Percentiles rank a stretch among this genome's conserved stretches.
Evolutionary conservation across 2,888 invertebrate species (phyloP).

Genomic region (Campopleginae sp.): DNA sequence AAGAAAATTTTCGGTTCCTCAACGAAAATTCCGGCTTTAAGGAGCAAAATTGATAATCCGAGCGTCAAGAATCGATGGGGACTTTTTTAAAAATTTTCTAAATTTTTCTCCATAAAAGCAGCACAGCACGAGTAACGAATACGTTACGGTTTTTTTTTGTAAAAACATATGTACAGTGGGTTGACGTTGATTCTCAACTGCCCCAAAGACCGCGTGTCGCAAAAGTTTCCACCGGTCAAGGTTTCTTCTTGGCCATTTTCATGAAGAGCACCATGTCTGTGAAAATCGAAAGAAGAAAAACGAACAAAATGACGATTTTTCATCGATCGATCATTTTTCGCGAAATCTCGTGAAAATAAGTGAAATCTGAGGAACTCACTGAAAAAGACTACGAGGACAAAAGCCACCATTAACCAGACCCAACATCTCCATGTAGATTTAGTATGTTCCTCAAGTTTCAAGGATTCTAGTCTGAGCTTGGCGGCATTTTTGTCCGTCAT

Average conservation of each 20-base stretch:
- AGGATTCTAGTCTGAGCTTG: slow-evolving; percentile 92
- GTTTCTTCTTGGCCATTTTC: slow-evolving; percentile 93
- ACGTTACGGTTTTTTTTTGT: not conserved
- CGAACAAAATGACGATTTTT: not conserved
- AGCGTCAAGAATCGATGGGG: not conserved
- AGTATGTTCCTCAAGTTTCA: slow-evolving; percentile 93
- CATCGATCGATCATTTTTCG: not conserved
- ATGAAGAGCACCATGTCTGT: slow-evolving; percentile 95
- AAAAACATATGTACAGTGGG: not conserved
- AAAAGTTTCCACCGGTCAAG: slow-evolving; percentile 12
- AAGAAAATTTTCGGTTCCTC: not conserved
- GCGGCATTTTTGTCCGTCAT: slow-evolving; percentile 92
- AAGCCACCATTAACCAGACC: slow-evolving; percentile 95
- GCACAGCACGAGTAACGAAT: not conserved
- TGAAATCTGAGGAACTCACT: slow-evolving; percentile 86
- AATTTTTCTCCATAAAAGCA: not conserved
- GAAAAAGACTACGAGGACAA: slow-evolving; percentile 94
- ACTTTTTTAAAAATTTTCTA: not conserved
- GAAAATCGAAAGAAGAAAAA: not conserved
- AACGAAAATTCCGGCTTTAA: not conserved
- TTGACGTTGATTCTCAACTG: not conserved
- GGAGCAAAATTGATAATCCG: not conserved
- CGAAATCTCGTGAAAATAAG: slow-evolving; percentile 31
- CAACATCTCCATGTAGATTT: slow-evolving; percentile 96
- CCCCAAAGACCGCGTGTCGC: not conserved